Percentiles rank a stretch among this genome's conserved stretches.
Conservation (phyloP, 2,113 vertebrate genomes). For the Gorilla gorilla region DNA sequence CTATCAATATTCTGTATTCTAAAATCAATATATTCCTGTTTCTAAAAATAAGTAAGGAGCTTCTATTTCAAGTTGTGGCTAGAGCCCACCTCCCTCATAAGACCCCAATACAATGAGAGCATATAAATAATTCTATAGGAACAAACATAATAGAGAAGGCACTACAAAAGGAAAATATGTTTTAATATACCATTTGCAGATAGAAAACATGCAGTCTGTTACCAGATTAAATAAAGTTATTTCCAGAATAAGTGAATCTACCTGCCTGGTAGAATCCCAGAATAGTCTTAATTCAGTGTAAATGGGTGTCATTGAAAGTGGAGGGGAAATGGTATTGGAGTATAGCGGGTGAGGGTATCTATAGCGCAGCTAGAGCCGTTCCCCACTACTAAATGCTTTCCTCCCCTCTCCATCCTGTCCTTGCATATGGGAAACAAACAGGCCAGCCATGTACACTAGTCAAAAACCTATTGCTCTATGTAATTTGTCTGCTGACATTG, state of each 20-base stretch:
- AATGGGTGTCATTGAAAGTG: not conserved
- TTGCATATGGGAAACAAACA: not conserved
- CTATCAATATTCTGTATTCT: not conserved
- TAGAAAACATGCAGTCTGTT: not conserved
- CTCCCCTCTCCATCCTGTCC: not conserved
- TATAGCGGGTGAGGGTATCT: rapidly evolving
- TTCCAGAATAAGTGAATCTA: not conserved
- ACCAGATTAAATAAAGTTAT: not conserved
- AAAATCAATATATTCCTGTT: not conserved
- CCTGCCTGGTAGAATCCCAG: not conserved
- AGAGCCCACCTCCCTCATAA: not conserved
- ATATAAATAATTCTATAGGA: not conserved
- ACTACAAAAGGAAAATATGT: not conserved
- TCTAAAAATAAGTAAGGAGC: not conserved
- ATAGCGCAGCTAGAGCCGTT: not conserved
- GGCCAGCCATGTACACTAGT: not conserved
- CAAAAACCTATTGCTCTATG: not conserved
- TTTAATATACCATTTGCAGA: not conserved
- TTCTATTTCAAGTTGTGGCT: not conserved
- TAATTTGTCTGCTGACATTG: not conserved
- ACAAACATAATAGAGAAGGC: not conserved
- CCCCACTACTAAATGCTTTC: not conserved
- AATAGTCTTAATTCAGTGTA: not conserved
- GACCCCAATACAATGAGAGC: not conserved
- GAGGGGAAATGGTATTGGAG: not conserved